Evolutionary conservation across 2,888 invertebrate species (phyloP), one percentile per base, ranked within the genome.

Genomic region (Priocnemis perturbator): DNA sequence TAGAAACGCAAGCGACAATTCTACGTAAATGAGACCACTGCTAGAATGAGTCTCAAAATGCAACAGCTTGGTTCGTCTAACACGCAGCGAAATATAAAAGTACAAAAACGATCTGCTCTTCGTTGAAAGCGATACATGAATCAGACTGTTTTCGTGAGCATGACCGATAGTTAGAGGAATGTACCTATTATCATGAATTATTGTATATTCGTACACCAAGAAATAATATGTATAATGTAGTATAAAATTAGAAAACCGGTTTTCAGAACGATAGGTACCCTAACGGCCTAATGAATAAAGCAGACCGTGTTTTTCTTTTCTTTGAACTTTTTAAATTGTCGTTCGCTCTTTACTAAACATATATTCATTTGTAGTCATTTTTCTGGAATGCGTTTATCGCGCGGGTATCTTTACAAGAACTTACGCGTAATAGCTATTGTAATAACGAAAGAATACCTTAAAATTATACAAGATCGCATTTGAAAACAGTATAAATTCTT

Each of bases 21-120:
- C 45, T 26, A 65, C 14, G 19, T 17, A n/a, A 59, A 53, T 69
- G 26, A 71, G 62, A 62, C 61, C 53, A 23, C 52, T 20, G 58
- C 62, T 17, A 14, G 37, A 37, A 37, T 11, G 37, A 37, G 37
- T 37, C 37, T 37, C 37, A 37, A 3, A 9, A 37, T 37, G 48
- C 47, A 60, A 48, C 26, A 15, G 23, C 30, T 23, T 17, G 60
- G 23, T 17, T 60, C 48, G 48, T 21, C 17, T 60, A 48, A 45
- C 23, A 60, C 48, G 60, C 53, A 64, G 67, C 66, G 66, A 69
- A 80, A 77, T 83, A 82, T 77, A 80, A 82, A 83, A 83, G 83
- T 83, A 82, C 67, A 83, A 83, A 83, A 37, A 78, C 20, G 71
- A 73, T 71, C 64, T 64, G 67, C 67, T 69, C 62, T 53, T 66